Conservation (phyloP, 2,113 vertebrate species). For the Scatophagus argus region DNA sequence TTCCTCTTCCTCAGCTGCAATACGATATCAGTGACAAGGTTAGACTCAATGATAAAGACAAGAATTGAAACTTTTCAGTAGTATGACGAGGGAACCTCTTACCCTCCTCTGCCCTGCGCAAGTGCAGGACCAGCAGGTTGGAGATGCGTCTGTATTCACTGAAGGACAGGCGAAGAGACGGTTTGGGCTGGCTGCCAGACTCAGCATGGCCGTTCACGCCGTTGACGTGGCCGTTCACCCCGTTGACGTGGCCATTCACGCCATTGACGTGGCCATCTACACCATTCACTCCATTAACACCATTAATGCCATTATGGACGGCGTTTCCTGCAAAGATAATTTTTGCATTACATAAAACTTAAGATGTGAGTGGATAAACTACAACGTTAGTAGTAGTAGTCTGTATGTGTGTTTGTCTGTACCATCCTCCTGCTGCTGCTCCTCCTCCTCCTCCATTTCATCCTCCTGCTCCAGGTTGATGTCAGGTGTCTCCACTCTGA, state of each 20-base stretch:
- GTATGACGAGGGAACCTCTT: not conserved
- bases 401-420: not conserved
- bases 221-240: conserved; percentile 79
- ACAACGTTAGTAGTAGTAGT: not conserved
- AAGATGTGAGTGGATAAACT: no score
- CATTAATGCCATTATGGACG: conserved; percentile 83
- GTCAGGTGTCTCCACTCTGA: conserved; percentile 97
- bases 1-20: conserved; percentile 90
- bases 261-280: conserved; percentile 75
- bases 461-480: conserved; percentile 96
- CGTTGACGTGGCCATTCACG: conserved; percentile 73
- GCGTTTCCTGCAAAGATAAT: conserved; percentile 78
- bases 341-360: not conserved
- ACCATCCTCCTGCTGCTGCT: conserved; percentile 83
- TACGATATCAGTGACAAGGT: not conserved
- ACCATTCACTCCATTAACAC: conserved; percentile 82
- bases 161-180: conserved; percentile 91
- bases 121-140: conserved; percentile 94
- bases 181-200: conserved; percentile 81
- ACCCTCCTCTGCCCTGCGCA: conserved; percentile 94
- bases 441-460: conserved; percentile 84
- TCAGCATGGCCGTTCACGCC: conserved; percentile 81
- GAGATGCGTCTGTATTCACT: conserved; percentile 94
- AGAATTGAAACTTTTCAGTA: no score
- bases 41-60: not conserved